Evolutionary conservation across 1,140 invertebrate genomes (phyloP), one percentile per base, ranked within the genome.

Genomic region (Drosophila truncata): DNA sequence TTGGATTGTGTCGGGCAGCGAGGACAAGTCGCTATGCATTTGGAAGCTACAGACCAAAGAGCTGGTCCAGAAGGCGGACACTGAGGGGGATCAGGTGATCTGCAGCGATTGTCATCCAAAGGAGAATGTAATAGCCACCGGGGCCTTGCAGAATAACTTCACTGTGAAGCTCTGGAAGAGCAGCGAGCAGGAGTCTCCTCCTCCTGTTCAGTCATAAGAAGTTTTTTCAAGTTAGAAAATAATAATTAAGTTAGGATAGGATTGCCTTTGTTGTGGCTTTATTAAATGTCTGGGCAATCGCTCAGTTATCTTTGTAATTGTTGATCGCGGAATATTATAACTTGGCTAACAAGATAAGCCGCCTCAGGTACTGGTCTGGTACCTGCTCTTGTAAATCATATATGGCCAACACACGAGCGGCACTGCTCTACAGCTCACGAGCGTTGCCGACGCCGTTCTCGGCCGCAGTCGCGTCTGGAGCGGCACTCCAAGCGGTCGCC

Each of bases 1-100:
- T 41, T 88, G 84, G 84, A 75, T 88, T 4, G 73, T 90, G 4
- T 80, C 84, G 20, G 81, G 80, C 35, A 88, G 84, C 50, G 85
- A 90, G 60, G 84, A 88, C 9, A 35, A 50, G 2, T 33, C 39
- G 4, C 31, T 88, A 0, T 78, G 82, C 37, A 80, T 88, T 14
- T 88, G 84, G 84, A 78, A 72, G 47, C 60, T 88, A 23, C 80
- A 90, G 41, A 74, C 41, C 33, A 90, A 63, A 47, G 54, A 90
- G 49, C 42, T 88, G 9, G 85, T 81, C 14, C 84, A 88, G 55
- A 74, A 85, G 39, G 14, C 71, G 3, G 14, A 31, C 10, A 76
- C 84, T 0, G 52, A 78, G 5, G 23, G 55, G 4, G 52, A 78
- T 31, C 46, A 31, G 10, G 54, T 81, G 16, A 55, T 88, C 11